Evolutionary conservation across 2,113 vertebrate species (phyloP), one percentile per base, ranked within the genome.

Genomic region (Myotis davidii): DNA sequence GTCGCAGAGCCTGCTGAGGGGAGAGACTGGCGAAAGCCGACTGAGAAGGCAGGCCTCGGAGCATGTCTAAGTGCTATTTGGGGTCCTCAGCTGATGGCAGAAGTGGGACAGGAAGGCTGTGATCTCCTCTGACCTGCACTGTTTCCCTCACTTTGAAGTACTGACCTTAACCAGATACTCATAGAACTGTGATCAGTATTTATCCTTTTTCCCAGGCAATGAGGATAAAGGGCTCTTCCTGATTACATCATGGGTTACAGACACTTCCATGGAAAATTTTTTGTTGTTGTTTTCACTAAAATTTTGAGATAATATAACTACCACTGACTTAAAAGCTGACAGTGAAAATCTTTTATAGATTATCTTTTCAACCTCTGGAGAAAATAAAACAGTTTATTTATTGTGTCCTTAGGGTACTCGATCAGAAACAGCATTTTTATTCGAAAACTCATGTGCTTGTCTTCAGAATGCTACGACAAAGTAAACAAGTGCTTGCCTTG

Each of bases 401-500:
- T 8, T 27, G 17, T 64, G 39, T 64, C 56, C 27, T 64, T 45
- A 64, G 52, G 52, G 81, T 4, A 65, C 21, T 76, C 21, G 20
- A 52, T 72, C 37, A 77, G 20, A 81, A 85, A 42, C 7, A 84
- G 42, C 50, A 64, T 45, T 87, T 61, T 50, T 4, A 85, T 34
- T 11, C 78, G 86, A 85, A 86, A 92, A 29, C 27, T 7, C 25
- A 23, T n/a, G 54, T 70, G 54, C n/a, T 5, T 54, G n/a, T 52
- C 45, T 88, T 39, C 9, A 18, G 72, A 88, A 56, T 6, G 69
- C 56, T 50, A 50, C 10, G 74, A 56, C 59, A 95, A 88, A 72
- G 77, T 70, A 90, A 34, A 95, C 50, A 52, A 52, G 42, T 69
- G 69, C 99, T 98, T 99, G 99, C 99, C 99, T 99, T 99, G 95